Evolutionary conservation across 2,113 vertebrate genomes (phyloP), one percentile per base, ranked within the genome.

Genomic region (Columbina picui): DNA sequence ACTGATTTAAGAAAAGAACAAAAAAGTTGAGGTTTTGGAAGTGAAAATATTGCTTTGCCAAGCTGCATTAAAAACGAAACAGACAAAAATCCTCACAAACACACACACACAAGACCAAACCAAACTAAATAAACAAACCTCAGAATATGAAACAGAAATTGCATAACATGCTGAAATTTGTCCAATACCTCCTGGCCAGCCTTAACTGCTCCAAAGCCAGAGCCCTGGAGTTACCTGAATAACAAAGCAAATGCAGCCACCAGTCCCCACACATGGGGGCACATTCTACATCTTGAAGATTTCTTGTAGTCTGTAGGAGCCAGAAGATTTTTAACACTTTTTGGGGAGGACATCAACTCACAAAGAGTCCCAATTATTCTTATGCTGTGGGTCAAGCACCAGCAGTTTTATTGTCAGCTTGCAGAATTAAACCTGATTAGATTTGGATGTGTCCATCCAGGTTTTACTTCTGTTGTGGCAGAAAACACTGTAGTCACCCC

Each of bases 381-480:
- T 55, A 16, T 2, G 6, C 8, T 57, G 27, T 30, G 77, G 14
- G 43, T 76, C 43, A 71, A 14, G 30, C 0, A 0, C 5, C 12
- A 68, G 30, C 12, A 57, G 8, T 65, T 64, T 77, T 30, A 43
- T 1, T 52, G 39, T 15, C 47, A 80, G 4, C n/a, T 61, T 41
- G 50, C 14, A 79, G 49, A 93, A 93, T n/a, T 23, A 83, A 49
- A 57, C 12, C 17, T 63, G 17, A 45, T 50, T 61, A 59, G 36
- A 93, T n/a, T n/a, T 0, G 1, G 30, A 34, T 0, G 0, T 38
- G 30, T 26, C 50, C 70, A 70, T 50, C 7, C 30, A 45, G 10
- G 27, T 43, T 73, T 86, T 57, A 38, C 32, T 92, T 84, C 6
- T 36, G 21, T 16, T 71, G 21, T 52, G 10, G 29, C 1, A 81